These are phyloP conservation scores for Stigmatopora nigra DNA, from an alignment of 2,113 vertebrate species.

Conservation along the genomic window DNA sequence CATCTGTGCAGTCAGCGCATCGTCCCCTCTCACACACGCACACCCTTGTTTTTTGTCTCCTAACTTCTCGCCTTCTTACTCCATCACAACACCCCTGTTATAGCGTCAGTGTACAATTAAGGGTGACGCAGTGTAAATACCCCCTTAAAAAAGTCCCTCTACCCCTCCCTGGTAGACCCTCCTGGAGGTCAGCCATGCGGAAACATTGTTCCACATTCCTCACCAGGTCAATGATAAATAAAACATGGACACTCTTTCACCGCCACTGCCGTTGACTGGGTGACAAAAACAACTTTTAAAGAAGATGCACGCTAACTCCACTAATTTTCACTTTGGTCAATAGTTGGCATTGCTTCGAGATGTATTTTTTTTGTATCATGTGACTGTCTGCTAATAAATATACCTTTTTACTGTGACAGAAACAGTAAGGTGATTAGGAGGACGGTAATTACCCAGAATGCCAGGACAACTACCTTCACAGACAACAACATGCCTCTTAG, in stretches of 20 bases:
- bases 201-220: slow-evolving; percentile 75
- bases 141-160: not conserved
- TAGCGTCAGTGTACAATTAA: slow-evolving; percentile 55
- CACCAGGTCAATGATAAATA: slow-evolving; percentile 69
- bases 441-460: slow-evolving; percentile 44
- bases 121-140: slow-evolving; percentile 40
- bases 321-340: slow-evolving; percentile 8
- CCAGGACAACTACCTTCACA: slow-evolving; percentile 40
- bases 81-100: slow-evolving; percentile 21
- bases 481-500: slow-evolving; percentile 42
- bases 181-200: slow-evolving; percentile 64
- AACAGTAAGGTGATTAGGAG: slow-evolving; percentile 31
- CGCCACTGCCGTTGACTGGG: not conserved
- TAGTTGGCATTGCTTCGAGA: not conserved
- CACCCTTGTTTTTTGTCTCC: slow-evolving; percentile 9
- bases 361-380: not conserved
- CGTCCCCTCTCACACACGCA: slow-evolving; percentile 27
- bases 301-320: slow-evolving; percentile 6
- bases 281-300: slow-evolving; percentile 29
- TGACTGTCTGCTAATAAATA: not conserved
- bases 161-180: slow-evolving; percentile 41
- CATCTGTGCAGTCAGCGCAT: slow-evolving; percentile 71
- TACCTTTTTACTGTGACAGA: slow-evolving; percentile 1
- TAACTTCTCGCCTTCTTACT: slow-evolving; percentile 20
- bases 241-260: slow-evolving; percentile 54